A percentile compares a stretch with the other conserved stretches of the same genome.
Evolutionary conservation across 92 coral and sea anemone genomes (phyloP).

Genomic region (Phymanthus crucifer): DNA sequence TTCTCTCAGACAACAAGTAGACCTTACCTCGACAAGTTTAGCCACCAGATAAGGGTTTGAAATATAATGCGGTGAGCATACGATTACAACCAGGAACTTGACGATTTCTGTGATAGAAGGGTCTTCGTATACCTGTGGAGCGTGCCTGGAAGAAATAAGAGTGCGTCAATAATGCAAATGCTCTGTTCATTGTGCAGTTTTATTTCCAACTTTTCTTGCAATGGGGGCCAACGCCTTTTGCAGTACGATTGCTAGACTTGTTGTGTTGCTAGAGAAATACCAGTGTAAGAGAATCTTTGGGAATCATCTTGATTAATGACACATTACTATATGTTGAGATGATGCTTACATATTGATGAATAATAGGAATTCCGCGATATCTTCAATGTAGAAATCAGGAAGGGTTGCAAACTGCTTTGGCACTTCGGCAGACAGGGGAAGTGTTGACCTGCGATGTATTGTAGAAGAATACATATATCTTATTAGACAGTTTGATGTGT

Average conservation of each 20-base stretch:
- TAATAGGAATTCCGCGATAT: conserved; percentile 92
- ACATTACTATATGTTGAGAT: too few species aligned
- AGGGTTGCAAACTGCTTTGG: conserved; percentile 81
- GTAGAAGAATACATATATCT: conserved; percentile 10
- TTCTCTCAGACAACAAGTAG: not conserved
- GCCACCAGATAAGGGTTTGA: conserved; percentile 98
- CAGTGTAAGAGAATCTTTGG: not conserved
- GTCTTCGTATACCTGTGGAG: conserved; percentile 79
- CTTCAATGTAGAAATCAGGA: conserved; percentile 89
- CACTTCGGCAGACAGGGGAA: conserved; percentile 71
- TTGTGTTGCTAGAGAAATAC: too few species aligned
- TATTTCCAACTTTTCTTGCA: too few species aligned
- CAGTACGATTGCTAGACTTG: too few species aligned
- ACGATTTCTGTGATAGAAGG: conserved; percentile 79
- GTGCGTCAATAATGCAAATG: not conserved
- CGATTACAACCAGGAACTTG: conserved; percentile 78
- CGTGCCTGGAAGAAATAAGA: conserved; percentile 62
- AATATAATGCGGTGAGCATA: conserved; percentile 86
- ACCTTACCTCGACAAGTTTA: conserved; percentile 89
- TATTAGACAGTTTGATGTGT: too few species aligned
- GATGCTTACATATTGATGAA: conserved; percentile 94
- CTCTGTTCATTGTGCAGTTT: too few species aligned
- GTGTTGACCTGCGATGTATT: conserved; percentile 48
- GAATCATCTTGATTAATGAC: not conserved
- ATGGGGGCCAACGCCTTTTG: too few species aligned